Conservation (phyloP, 2,113 vertebrate genomes). For the Peucedramus taeniatus region DNA sequence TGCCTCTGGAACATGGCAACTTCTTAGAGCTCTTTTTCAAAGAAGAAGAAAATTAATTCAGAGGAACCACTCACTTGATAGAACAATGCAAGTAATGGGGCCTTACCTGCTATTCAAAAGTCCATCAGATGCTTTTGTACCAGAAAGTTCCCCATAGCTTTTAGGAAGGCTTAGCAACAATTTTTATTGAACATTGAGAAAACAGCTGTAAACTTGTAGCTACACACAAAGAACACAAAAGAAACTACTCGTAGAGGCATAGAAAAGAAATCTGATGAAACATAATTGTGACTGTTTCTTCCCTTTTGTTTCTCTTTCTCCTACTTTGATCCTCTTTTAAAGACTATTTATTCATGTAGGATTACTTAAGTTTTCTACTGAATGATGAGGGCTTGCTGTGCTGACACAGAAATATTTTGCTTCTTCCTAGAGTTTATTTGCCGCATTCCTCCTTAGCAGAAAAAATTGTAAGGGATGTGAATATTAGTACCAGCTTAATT, state of each 20-base stretch:
- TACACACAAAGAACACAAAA: background rate
- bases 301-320: background rate
- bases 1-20: background rate
- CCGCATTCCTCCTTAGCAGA: background rate
- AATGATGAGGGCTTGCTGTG: background rate
- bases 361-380: background rate
- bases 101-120: background rate
- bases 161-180: background rate
- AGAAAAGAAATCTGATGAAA: background rate
- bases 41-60: background rate
- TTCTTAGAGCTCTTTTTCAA: background rate
- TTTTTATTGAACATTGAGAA: background rate
- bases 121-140: background rate
- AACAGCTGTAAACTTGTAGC: background rate
- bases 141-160: background rate
- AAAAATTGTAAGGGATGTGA: background rate
- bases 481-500: background rate
- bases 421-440: background rate
- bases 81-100: background rate
- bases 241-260: background rate
- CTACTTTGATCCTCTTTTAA: background rate
- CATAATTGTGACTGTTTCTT: background rate
- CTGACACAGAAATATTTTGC: background rate
- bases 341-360: background rate
- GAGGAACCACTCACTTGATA: background rate